These are phyloP conservation scores for Haliaeetus leucogaster DNA, from an alignment of 2,113 vertebrate genomes.

Conservation along the genomic window DNA sequence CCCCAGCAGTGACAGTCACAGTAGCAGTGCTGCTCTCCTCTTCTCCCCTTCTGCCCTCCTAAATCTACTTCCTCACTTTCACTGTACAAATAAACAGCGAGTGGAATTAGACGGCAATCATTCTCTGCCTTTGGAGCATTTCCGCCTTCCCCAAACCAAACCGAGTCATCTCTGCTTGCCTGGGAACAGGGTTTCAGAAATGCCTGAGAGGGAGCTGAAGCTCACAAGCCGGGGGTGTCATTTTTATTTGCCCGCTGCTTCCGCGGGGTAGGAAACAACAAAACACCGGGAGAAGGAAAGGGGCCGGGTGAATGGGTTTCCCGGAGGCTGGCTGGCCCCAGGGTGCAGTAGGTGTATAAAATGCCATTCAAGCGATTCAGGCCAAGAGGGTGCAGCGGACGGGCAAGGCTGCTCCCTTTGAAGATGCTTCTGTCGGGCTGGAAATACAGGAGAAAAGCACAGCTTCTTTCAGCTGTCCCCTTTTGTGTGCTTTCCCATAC, in stretches of 20 bases:
- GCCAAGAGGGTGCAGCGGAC: background rate
- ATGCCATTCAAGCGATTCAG: conserved; percentile 43
- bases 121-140: background rate
- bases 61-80: background rate
- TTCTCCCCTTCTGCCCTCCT: background rate
- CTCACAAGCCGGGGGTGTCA: background rate
- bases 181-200: background rate
- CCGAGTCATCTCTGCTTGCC: background rate
- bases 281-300: background rate
- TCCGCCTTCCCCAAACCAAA: background rate
- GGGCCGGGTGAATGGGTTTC: conserved; percentile 27
- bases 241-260: background rate
- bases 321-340: background rate
- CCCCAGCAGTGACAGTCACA: background rate
- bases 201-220: background rate
- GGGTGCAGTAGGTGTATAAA: conserved; percentile 5
- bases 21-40: background rate
- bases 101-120: background rate
- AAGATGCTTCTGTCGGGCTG: conserved; percentile 64
- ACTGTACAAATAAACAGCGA: background rate
- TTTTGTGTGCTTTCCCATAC: conserved; percentile 81
- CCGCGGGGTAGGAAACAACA: background rate
- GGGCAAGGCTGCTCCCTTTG: conserved; percentile 72
- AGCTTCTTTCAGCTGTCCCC: conserved; percentile 80
- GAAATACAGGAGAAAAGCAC: conserved; percentile 77